These are phyloP conservation scores for Amphiura filiformis DNA, from an alignment of 35 echinoderm and acorn worm species.

Conservation along the genomic window DNA sequence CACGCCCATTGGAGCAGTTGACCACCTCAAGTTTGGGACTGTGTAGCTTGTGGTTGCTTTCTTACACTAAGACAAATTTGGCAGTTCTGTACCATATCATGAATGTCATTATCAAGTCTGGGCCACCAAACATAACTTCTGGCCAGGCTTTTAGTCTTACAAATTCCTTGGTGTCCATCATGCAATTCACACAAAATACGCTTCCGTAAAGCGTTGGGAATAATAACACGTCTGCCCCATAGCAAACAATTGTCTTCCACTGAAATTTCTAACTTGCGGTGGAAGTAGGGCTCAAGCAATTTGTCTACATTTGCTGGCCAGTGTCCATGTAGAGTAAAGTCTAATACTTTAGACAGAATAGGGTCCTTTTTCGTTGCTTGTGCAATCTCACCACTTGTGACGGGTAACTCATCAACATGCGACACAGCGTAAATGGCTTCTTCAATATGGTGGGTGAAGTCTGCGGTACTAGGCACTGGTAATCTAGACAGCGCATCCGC, in stretches of 20 bases:
- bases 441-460: background rate
- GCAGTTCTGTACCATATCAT: slow-evolving; percentile 19
- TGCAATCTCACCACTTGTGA: too few species aligned
- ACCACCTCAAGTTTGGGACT: slow-evolving; percentile 38
- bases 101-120: slow-evolving; percentile 41
- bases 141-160: slow-evolving; percentile 36
- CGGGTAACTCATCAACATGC: too few species aligned
- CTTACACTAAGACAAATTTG: slow-evolving; percentile 22
- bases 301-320: background rate
- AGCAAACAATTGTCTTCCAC: slow-evolving; percentile 20
- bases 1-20: slow-evolving; percentile 18
- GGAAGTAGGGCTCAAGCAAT: slow-evolving; percentile 10
- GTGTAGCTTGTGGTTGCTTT: background rate
- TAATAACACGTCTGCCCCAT: slow-evolving; percentile 51
- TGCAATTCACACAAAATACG: slow-evolving; percentile 37
- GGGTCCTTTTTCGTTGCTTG: too few species aligned
- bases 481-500: slow-evolving; percentile 22
- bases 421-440: too few species aligned
- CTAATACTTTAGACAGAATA: too few species aligned
- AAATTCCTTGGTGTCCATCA: slow-evolving; percentile 46
- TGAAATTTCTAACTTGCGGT: background rate
- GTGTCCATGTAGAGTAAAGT: background rate
- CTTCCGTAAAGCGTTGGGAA: slow-evolving; percentile 23
- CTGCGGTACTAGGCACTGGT: background rate
- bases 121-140: too few species aligned